Base-by-base conservation (phyloP, 2,113 vertebrate genomes). In the Tupaia chinensis region DNA sequence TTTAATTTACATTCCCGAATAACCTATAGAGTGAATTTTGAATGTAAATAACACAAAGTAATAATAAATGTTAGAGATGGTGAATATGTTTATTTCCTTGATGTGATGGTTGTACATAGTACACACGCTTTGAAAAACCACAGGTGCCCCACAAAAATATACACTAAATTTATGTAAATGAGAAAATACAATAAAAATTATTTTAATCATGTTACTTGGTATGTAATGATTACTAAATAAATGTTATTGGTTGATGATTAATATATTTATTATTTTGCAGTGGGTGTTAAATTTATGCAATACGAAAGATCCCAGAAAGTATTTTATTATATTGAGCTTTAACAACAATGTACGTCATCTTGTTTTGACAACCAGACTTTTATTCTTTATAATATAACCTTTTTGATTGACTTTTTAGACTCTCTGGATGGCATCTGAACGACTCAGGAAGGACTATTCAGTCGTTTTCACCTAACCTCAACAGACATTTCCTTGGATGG, bases 261-360 rank as follows among this genome's bases (percentile, higher is more conserved):
- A 63, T 12, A 11, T 32, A 70, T 86, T 81, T 13, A 53, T 89
- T 94, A 83, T 74, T 93, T 94, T 86, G 54, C 19, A 60, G 19
- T 13, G 53, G 13, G 9, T 80, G 20, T 53, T 87, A 44, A 80
- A 86, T 83, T 72, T 91, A 56, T 63, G 17, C 17, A 74, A 83
- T 4, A 70, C 34, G 77, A 66, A 76, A 87, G 29, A 10, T 78
- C 54, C 60, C 53, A 1, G n/a, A 79, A 44, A 85, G 13, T 11
- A 76, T 76, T 56, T 87, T 72, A 74, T 78, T 60, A 56, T n/a
- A 88, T 19, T 25, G 73, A 83, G 1, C 74, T 12, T 44, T 91
- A 82, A 91, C 78, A 94, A 32, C 60, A 94, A 82, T 29, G 16
- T 20, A 58, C 15, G 94, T 81, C 85, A 89, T 79, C 29, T 81